Evolutionary conservation across 1,140 invertebrate genomes (phyloP).

Genomic region (Zaprionus vittiger): DNA sequence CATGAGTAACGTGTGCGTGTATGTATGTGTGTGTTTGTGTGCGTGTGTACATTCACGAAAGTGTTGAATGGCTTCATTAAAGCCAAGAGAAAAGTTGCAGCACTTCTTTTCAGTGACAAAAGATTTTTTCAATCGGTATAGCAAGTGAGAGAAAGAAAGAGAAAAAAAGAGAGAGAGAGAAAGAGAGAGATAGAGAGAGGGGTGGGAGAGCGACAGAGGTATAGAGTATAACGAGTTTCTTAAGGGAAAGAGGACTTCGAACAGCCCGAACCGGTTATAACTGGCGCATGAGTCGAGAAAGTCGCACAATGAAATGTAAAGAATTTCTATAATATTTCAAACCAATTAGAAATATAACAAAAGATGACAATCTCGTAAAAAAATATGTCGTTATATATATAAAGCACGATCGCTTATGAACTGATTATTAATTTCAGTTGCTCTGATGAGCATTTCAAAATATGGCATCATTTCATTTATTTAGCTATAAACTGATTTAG

Average conservation of each 20-base stretch:
- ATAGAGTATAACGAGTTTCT: neutral
- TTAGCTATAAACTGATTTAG: neutral
- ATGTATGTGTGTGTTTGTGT: slow-evolving; percentile 6
- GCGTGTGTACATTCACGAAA: neutral
- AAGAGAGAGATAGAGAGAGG: slow-evolving; percentile 1
- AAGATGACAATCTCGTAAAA: neutral
- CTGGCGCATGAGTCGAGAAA: neutral
- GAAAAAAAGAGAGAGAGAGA: neutral
- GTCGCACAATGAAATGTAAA: slow-evolving; percentile 2
- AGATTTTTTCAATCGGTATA: slow-evolving; percentile 20
- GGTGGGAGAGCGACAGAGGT: neutral
- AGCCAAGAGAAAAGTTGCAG: slow-evolving; percentile 11
- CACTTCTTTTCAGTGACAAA: slow-evolving; percentile 15
- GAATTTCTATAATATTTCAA: slow-evolving; percentile 4
- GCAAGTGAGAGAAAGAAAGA: neutral
- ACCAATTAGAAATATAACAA: slow-evolving; percentile 10
- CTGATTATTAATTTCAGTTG: neutral
- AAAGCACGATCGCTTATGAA: neutral
- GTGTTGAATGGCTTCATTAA: slow-evolving; percentile 69
- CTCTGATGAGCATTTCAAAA: neutral
- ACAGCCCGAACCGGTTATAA: neutral
- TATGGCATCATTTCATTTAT: neutral
- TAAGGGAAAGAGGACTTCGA: neutral
- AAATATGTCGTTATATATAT: neutral
- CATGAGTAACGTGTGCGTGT: neutral